phyloP scores from a whole-genome alignment of 2,888 invertebrate genomes.

The Lithophane leautieri region DNA sequence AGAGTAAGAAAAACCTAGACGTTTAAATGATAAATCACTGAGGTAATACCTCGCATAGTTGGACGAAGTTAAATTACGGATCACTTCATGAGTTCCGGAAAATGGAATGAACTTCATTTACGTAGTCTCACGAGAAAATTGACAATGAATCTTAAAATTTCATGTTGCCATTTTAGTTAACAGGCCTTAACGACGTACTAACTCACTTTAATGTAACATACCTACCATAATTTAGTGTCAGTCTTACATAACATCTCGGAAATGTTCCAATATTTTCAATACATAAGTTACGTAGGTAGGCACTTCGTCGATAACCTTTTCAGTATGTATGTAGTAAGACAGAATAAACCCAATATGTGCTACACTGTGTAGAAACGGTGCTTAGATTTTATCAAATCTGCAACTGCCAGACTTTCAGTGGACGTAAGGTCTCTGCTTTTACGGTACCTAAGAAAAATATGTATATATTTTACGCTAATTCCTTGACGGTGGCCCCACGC shows the following conservation, averaged over 20 bases:
- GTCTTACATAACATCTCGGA: conserved; percentile 32
- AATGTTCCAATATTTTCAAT: conserved; percentile 44
- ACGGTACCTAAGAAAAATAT: conserved; percentile 79
- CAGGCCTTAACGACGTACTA: conserved; percentile 46
- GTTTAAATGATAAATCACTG: conserved; percentile 44
- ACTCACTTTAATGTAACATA: conserved; percentile 39
- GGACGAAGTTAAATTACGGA: conserved; percentile 38
- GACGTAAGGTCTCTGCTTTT: conserved; percentile 35
- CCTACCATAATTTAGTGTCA: conserved; percentile 42
- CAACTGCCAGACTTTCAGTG: conserved; percentile 64
- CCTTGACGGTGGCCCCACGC: conserved; percentile 79
- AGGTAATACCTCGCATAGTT: conserved; percentile 31
- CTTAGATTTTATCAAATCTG: conserved; percentile 59
- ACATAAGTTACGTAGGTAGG: conserved; percentile 18
- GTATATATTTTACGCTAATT: conserved; percentile 84
- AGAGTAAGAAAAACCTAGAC: conserved; percentile 34
- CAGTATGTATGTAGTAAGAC: conserved; percentile 43
- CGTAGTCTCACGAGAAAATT: conserved; percentile 38
- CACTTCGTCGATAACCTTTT: conserved; percentile 27
- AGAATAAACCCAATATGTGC: conserved; percentile 45
- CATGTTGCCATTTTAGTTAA: conserved; percentile 27
- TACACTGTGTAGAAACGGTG: too few relatives aligned
- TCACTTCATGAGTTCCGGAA: conserved; percentile 27
- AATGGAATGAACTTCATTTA: conserved; percentile 45
- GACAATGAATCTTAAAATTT: conserved; percentile 40